Conservation (phyloP, 2,113 vertebrate genomes). For the Syngnathoides biaculeatus region DNA sequence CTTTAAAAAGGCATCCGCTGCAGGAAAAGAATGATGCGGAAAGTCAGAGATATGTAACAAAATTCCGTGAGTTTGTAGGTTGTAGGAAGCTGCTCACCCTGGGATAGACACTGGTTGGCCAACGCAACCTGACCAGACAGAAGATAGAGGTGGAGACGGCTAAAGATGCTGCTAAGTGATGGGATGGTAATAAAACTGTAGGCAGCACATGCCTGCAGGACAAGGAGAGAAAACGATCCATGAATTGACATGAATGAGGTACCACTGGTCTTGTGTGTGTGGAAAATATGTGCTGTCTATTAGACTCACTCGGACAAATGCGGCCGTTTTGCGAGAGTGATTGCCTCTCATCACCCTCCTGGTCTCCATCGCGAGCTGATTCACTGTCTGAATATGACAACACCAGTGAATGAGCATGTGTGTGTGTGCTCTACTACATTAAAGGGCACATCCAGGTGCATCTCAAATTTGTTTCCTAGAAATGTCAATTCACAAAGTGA, state of each 20-base stretch:
- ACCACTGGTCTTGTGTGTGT: neutral
- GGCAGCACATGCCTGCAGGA: slow-evolving; percentile 88
- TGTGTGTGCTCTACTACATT: neutral
- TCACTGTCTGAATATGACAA: slow-evolving; percentile 79
- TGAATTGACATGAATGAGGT: neutral
- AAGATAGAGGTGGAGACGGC: slow-evolving; percentile 88
- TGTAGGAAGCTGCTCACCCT: slow-evolving; percentile 77
- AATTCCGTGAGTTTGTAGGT: neutral
- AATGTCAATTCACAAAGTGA: too few species aligned
- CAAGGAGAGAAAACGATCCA: neutral
- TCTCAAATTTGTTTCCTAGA: too few species aligned
- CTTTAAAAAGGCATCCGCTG: slow-evolving; percentile 95
- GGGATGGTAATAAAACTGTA: slow-evolving; percentile 98
- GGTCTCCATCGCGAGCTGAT: slow-evolving; percentile 94
- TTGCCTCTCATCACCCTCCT: slow-evolving; percentile 89
- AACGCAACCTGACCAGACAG: slow-evolving; percentile 92
- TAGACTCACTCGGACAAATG: slow-evolving; percentile 86
- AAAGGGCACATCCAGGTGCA: too few species aligned
- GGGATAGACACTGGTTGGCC: slow-evolving; percentile 97
- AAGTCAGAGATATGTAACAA: too few species aligned
- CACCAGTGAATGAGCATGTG: neutral
- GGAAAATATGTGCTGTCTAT: neutral
- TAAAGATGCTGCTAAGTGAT: slow-evolving; percentile 88
- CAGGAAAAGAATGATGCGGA: slow-evolving; percentile 22
- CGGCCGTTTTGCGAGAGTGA: slow-evolving; percentile 93